Evolutionary conservation across 2,113 vertebrate genomes (phyloP).

Genomic region (Atherinomorus stipes): DNA sequence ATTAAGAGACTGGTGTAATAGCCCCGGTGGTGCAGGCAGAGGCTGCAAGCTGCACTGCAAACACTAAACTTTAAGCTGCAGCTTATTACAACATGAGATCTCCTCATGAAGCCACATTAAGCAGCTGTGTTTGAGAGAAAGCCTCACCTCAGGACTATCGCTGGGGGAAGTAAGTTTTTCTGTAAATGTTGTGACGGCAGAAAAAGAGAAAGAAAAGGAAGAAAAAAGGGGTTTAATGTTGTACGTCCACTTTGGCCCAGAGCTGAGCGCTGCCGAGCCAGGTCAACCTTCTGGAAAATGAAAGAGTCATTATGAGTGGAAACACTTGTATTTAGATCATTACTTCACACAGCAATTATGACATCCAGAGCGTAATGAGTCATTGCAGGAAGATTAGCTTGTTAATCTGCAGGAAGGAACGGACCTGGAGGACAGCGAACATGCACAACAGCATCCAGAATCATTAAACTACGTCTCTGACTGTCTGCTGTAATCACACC

Average conservation of each 20-base stretch:
- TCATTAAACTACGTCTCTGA: conserved; percentile 59
- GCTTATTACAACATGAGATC: conserved; percentile 53
- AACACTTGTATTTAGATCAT: conserved; percentile 78
- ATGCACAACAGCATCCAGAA: conserved; percentile 48
- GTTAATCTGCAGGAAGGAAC: conserved; percentile 75
- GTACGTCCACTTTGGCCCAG: conserved; percentile 74
- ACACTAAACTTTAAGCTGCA: conserved; percentile 41
- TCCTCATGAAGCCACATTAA: conserved; percentile 35
- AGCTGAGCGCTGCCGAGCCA: conserved; percentile 53
- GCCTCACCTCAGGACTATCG: conserved; percentile 41
- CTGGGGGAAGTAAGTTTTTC: conserved; percentile 53
- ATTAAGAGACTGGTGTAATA: conserved; percentile 79
- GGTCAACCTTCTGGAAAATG: conserved; percentile 74
- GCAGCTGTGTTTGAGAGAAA: conserved; percentile 37
- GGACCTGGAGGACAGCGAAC: conserved; percentile 42
- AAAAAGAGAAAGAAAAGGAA: background rate
- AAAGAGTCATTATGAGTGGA: conserved; percentile 78
- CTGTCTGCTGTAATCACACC: conserved; percentile 58
- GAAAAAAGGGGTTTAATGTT: conserved; percentile 62
- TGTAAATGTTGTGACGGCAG: conserved; percentile 48
- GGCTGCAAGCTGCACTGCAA: conserved; percentile 19
- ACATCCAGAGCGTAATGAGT: conserved; percentile 78
- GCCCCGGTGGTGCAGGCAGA: conserved; percentile 59
- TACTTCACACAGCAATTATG: conserved; percentile 80
- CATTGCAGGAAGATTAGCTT: conserved; percentile 76